These are phyloP conservation scores for Pedicia rivosa DNA, from an alignment of 2,888 invertebrate species.

Conservation along the genomic window DNA sequence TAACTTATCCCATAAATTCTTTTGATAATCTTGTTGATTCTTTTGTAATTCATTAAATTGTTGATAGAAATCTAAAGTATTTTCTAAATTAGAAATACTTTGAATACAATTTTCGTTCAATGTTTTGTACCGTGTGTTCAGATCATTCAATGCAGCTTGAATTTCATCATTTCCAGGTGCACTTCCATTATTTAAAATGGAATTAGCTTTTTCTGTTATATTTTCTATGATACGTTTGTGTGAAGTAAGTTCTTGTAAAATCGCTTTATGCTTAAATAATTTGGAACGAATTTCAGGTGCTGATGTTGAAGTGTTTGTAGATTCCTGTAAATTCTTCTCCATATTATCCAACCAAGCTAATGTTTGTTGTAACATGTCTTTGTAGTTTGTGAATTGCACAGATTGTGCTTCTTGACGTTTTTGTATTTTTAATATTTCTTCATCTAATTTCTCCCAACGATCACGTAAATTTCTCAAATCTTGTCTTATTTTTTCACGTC, in stretches of 20 bases:
- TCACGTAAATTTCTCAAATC: constrained; percentile 67
- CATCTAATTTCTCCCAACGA: constrained; percentile 76
- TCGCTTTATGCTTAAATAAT: constrained; percentile 68
- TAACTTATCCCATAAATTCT: constrained; percentile 77
- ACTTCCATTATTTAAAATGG: constrained; percentile 37
- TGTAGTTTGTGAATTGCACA: constrained; percentile 68
- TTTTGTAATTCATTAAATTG: constrained; percentile 77
- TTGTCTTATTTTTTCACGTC: constrained; percentile 75
- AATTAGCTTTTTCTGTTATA: constrained; percentile 74
- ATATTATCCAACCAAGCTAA: constrained; percentile 73
- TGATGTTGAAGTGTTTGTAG: constrained; percentile 54
- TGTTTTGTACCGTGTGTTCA: constrained; percentile 60
- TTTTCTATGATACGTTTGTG: constrained; percentile 84
- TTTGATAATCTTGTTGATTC: constrained; percentile 77
- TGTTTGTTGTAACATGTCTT: constrained; percentile 70
- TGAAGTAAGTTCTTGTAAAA: constrained; percentile 75
- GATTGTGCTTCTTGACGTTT: constrained; percentile 71
- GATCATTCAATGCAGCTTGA: constrained; percentile 49
- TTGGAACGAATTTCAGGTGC: constrained; percentile 75
- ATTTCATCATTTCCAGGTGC: constrained; percentile 36
- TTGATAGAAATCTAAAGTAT: constrained; percentile 62
- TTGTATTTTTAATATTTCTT: constrained; percentile 68
- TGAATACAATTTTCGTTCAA: constrained; percentile 48
- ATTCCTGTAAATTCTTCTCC: constrained; percentile 62
- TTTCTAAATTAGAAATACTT: constrained; percentile 56